Percentiles rank a stretch among this genome's conserved stretches.
Conservation (phyloP, 2,888 invertebrate genomes). For the Sisyra nigra region DNA sequence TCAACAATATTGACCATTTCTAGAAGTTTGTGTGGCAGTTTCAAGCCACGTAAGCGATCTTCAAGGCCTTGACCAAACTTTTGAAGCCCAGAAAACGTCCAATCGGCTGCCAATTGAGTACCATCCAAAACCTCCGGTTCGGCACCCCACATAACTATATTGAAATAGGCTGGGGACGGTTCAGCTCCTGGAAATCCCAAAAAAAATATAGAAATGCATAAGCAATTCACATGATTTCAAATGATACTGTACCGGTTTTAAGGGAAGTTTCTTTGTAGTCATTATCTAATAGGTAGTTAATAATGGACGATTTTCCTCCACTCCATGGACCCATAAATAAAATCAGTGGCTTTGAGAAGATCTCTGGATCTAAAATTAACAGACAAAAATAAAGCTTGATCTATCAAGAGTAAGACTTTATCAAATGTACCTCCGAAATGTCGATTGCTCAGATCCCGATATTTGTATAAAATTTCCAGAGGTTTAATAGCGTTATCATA, state of each 20-base stretch:
- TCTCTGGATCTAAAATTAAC: constrained; percentile 59
- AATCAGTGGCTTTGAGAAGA: constrained; percentile 83
- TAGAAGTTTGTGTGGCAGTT: constrained; percentile 64
- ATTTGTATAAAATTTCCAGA: constrained; percentile 78
- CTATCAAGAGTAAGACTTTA: constrained; percentile 1
- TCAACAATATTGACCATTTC: constrained; percentile 92
- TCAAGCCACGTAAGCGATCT: constrained; percentile 69
- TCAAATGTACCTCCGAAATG: constrained; percentile 77
- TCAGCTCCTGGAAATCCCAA: constrained; percentile 86
- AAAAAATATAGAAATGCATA: constrained; percentile 2
- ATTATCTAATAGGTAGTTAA: constrained; percentile 80
- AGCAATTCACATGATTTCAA: constrained; percentile 6
- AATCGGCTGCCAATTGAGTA: constrained; percentile 87
- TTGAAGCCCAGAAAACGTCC: constrained; percentile 84
- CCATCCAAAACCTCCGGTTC: constrained; percentile 76
- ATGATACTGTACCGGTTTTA: constrained; percentile 51
- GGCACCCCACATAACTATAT: constrained; percentile 79
- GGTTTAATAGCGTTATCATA: constrained; percentile 82
- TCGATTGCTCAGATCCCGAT: constrained; percentile 78
- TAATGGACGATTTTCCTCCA: constrained; percentile 86
- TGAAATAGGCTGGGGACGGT: constrained; percentile 85
- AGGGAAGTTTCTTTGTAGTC: constrained; percentile 71
- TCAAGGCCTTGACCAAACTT: constrained; percentile 90
- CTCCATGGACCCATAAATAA: constrained; percentile 95
- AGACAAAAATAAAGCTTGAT: background rate